Conservation (phyloP, 2,113 vertebrate genomes). For the Ceratotherium simum region DNA sequence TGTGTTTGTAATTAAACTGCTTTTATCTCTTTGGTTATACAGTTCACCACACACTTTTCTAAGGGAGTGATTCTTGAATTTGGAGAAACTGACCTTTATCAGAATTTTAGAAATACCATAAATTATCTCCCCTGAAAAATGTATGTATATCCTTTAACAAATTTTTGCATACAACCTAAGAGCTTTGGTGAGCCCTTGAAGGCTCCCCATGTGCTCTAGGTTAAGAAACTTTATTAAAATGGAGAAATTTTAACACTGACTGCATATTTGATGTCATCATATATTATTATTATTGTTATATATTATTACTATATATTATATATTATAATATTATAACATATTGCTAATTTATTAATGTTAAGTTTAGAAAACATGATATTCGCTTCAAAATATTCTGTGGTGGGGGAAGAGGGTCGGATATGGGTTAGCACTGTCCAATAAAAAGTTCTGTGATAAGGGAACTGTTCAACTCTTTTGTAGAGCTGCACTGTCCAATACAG, state of each 20-base stretch:
- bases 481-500: not conserved
- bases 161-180: not conserved
- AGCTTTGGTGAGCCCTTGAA: not conserved
- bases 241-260: not conserved
- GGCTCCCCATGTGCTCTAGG: not conserved
- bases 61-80: not conserved
- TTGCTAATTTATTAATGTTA: not conserved
- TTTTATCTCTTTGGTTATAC: not conserved
- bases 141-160: not conserved
- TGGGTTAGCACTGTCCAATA: not conserved
- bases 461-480: not conserved
- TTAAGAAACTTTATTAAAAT: not conserved
- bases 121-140: not conserved
- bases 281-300: not conserved
- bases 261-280: not conserved
- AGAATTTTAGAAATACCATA: not conserved
- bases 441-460: not conserved
- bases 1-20: not conserved
- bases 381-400: not conserved
- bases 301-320: not conserved
- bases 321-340: not conserved
- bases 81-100: not conserved
- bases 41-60: not conserved
- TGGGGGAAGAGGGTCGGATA: fast-evolving
- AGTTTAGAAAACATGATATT: not conserved